phyloP scores from a whole-genome alignment of 2,113 vertebrate species.

The Gymnorhina tibicen region DNA sequence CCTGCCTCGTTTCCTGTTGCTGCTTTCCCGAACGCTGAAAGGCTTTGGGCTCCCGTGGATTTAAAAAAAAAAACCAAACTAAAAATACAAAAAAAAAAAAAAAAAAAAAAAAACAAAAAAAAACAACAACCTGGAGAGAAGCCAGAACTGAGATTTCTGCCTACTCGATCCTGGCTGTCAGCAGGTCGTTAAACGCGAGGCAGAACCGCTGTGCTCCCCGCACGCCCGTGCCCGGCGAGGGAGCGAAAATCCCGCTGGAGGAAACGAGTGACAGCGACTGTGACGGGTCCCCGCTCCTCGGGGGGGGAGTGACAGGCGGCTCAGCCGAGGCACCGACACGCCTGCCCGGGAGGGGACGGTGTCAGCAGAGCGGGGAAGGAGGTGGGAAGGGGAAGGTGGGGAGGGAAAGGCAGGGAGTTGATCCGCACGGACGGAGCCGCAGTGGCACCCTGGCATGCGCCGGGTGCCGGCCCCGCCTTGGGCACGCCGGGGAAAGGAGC shows the following conservation, averaged over 20 bases:
- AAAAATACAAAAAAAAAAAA: no score
- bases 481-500: not conserved
- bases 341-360: not conserved
- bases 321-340: not conserved
- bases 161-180: conserved; percentile 35
- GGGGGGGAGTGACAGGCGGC: not conserved
- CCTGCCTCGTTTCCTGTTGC: conserved; percentile 57
- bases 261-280: not conserved
- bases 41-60: conserved; percentile 46
- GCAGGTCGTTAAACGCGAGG: conserved; percentile 18
- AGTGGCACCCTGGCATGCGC: not conserved
- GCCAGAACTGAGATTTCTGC: conserved; percentile 54
- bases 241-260: not conserved
- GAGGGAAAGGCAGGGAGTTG: not conserved
- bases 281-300: not conserved
- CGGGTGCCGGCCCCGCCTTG: not conserved
- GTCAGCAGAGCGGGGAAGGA: not conserved
- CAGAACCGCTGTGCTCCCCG: not conserved
- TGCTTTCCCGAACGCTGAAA: conserved; percentile 34
- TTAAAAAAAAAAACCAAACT: not conserved
- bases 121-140: not conserved
- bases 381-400: not conserved
- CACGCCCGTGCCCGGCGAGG: not conserved
- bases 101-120: not conserved
- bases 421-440: not conserved